Evolutionary conservation across 2,113 vertebrate species (phyloP).

Genomic region (Laterallus jamaicensis): DNA sequence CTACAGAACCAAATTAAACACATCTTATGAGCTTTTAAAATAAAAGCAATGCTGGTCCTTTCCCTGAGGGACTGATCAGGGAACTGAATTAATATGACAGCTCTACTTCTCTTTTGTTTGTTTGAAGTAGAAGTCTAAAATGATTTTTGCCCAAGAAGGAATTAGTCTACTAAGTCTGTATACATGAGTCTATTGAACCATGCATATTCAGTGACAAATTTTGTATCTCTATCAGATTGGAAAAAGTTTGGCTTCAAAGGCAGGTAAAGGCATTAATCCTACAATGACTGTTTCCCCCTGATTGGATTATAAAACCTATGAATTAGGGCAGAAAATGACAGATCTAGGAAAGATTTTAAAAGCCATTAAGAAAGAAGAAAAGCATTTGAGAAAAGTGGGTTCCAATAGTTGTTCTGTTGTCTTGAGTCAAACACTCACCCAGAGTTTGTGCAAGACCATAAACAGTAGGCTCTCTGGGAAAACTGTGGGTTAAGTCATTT

Average conservation of each 20-base stretch:
- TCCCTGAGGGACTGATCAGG: slow-evolving; percentile 44
- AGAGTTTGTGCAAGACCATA: neutral
- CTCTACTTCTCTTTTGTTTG: slow-evolving; percentile 9
- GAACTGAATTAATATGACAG: slow-evolving; percentile 66
- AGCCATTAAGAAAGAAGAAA: neutral
- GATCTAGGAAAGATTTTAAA: neutral
- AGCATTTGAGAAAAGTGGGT: neutral
- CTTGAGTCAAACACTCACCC: neutral
- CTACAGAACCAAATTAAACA: slow-evolving; percentile 76
- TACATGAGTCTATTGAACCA: slow-evolving; percentile 1
- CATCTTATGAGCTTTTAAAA: slow-evolving; percentile 69
- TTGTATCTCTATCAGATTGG: slow-evolving; percentile 7
- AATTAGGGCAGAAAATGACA: neutral
- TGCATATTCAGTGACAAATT: slow-evolving; percentile 26
- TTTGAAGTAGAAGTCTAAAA: slow-evolving; percentile 55
- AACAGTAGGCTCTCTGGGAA: neutral
- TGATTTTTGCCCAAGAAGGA: slow-evolving; percentile 17
- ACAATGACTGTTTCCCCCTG: neutral
- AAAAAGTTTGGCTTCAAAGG: neutral
- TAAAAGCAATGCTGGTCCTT: slow-evolving; percentile 73
- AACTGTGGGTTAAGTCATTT: neutral
- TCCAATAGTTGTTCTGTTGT: neutral
- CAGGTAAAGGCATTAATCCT: slow-evolving; percentile 23
- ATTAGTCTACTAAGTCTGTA: slow-evolving; percentile 37
- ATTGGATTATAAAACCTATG: neutral